These are phyloP conservation scores for Orchestes rusci DNA, from an alignment of 2,888 invertebrate species.

Conservation along the genomic window DNA sequence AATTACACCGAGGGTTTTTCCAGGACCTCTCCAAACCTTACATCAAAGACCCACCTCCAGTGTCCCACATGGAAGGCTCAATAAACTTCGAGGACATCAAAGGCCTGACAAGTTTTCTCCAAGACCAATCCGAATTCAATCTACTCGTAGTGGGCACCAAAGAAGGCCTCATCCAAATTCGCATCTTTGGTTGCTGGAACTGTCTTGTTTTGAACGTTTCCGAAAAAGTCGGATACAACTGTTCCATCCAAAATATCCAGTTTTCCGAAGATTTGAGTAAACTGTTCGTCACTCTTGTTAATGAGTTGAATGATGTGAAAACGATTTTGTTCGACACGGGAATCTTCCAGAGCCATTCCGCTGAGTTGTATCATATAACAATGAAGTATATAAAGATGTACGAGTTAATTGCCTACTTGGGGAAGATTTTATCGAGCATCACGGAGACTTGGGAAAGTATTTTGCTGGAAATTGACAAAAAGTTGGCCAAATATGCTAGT, in stretches of 20 bases:
- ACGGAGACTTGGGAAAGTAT: constrained; percentile 93
- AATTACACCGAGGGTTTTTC: constrained; percentile 26
- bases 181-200: constrained; percentile 79
- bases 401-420: constrained; percentile 58
- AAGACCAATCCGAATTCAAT: constrained; percentile 58
- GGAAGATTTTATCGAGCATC: constrained; percentile 71
- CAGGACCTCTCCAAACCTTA: constrained; percentile 40
- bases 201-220: constrained; percentile 62
- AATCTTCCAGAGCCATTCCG: constrained; percentile 57
- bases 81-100: constrained; percentile 51
- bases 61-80: constrained; percentile 36
- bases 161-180: constrained; percentile 64
- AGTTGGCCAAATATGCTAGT: constrained; percentile 81
- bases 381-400: constrained; percentile 60
- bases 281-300: constrained; percentile 58
- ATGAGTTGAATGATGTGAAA: constrained; percentile 43
- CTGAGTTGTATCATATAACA: constrained; percentile 65
- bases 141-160: constrained; percentile 73
- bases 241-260: constrained; percentile 57
- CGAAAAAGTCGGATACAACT: constrained; percentile 48
- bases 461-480: constrained; percentile 87
- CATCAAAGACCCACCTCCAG: constrained; percentile 46
- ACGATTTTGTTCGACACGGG: constrained; percentile 52
- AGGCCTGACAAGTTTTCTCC: constrained; percentile 52
- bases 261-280: constrained; percentile 65